Evolutionary conservation across 2,888 invertebrate genomes (phyloP).

Genomic region (Ophion ventricosus): DNA sequence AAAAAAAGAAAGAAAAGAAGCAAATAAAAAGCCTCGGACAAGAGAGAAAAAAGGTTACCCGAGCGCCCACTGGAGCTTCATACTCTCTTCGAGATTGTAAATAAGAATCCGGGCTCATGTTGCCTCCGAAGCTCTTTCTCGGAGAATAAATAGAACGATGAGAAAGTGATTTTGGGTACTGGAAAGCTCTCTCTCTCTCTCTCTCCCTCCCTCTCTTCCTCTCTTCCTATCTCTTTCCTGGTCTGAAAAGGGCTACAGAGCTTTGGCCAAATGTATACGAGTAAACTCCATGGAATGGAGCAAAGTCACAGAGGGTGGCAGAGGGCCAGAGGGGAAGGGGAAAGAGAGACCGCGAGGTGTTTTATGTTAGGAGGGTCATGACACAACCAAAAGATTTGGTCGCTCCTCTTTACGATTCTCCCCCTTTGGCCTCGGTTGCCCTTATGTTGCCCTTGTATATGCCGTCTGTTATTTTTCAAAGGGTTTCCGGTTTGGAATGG

Average conservation of each 20-base stretch:
- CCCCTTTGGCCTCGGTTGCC: constrained; percentile 24
- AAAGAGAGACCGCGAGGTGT: constrained; percentile 28
- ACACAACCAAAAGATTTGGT: constrained; percentile 28
- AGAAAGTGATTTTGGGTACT: constrained; percentile 68
- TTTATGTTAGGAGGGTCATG: constrained; percentile 32
- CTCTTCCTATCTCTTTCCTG: not conserved
- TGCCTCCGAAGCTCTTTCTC: constrained; percentile 43
- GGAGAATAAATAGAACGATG: constrained; percentile 68
- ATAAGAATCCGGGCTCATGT: constrained; percentile 57
- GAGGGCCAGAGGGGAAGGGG: not conserved
- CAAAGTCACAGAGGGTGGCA: not conserved
- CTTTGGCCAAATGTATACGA: constrained; percentile 53
- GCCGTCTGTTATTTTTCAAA: constrained; percentile 58
- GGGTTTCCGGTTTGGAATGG: constrained; percentile 39
- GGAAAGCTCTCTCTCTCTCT: constrained; percentile 40
- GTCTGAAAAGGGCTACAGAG: constrained; percentile 19
- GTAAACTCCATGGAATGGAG: constrained; percentile 44
- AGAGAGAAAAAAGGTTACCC: constrained; percentile 41
- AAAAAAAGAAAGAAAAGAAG: constrained; percentile 32
- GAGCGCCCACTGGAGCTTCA: constrained; percentile 36
- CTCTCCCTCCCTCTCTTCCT: constrained; percentile 9
- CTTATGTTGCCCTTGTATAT: not conserved
- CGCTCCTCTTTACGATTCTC: constrained; percentile 13
- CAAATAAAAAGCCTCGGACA: constrained; percentile 14
- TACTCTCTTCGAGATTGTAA: constrained; percentile 61